These are phyloP conservation scores for Hephaestus fuliginosus DNA, from an alignment of 2,797 vertebrate species.

Conservation along the genomic window DNA sequence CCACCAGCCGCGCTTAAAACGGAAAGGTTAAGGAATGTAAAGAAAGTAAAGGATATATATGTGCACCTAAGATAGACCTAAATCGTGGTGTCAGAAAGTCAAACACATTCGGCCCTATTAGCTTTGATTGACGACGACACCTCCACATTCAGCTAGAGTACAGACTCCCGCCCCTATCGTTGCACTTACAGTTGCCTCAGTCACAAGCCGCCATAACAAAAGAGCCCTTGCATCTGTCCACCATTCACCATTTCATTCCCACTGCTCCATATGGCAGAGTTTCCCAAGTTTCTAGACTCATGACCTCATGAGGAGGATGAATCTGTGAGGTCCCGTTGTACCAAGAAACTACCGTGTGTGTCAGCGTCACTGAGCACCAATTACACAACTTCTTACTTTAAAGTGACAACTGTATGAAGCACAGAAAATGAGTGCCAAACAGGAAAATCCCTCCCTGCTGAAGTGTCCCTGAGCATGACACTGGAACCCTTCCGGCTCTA, in stretches of 20 bases:
- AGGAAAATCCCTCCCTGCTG: constrained; percentile 5
- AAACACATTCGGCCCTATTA: not conserved
- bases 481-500: not conserved
- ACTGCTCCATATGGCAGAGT: constrained; percentile 7
- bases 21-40: constrained; percentile 20
- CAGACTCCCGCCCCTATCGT: not conserved
- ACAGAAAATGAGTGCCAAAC: not conserved
- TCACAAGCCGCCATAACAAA: constrained; percentile 8
- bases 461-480: constrained; percentile 4
- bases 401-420: not conserved
- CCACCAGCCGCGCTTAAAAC: constrained; percentile 43
- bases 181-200: constrained; percentile 3
- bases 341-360: not conserved
- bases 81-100: constrained; percentile 20
- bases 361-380: not conserved
- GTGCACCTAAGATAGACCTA: not conserved
- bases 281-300: not conserved
- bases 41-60: constrained; percentile 17
- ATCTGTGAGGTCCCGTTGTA: constrained; percentile 18
- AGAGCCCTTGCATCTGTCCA: constrained; percentile 19
- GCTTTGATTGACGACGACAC: not conserved
- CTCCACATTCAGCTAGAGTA: not conserved
- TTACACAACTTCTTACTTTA: not conserved
- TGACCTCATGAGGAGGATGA: not conserved
- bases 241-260: constrained; percentile 3